phyloP scores from a whole-genome alignment of 2,113 vertebrate species.

The Nothobranchius kuhntae region DNA sequence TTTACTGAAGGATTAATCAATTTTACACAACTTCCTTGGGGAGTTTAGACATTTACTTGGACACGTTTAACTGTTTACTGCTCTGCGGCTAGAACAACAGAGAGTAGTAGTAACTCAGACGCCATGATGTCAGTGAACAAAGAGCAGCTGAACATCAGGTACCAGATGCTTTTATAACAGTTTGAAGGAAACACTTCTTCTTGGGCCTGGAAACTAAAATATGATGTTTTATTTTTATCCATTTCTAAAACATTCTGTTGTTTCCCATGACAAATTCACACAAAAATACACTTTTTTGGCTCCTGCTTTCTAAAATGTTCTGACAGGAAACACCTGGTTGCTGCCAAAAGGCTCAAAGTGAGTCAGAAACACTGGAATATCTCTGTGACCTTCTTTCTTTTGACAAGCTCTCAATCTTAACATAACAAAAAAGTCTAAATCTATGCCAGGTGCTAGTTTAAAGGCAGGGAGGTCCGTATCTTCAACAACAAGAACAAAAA shows the following conservation, averaged over 20 bases:
- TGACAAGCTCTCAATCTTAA: not conserved
- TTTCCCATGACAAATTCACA: too few relatives aligned
- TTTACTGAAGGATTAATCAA: conserved; percentile 26
- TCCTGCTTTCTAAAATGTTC: not conserved
- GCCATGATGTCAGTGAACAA: not conserved
- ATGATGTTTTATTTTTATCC: not conserved
- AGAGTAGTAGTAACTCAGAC: not conserved
- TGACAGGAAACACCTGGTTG: not conserved
- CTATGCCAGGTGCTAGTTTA: not conserved
- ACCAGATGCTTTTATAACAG: not conserved
- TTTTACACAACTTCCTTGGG: conserved; percentile 6
- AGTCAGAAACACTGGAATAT: not conserved
- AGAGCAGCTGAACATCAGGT: not conserved
- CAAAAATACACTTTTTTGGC: too few relatives aligned
- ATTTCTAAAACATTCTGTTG: too few relatives aligned
- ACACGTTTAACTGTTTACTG: conserved; percentile 6
- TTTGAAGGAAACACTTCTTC: not conserved
- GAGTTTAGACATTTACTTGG: conserved; percentile 1
- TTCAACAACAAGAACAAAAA: not conserved
- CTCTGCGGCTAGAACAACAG: not conserved
- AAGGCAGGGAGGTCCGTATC: not conserved
- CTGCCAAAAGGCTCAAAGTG: not conserved
- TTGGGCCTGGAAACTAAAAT: not conserved
- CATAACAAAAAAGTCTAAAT: not conserved
- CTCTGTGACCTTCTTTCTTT: not conserved